Conservation (phyloP, 2,113 vertebrate genomes). For the Apteryx owenii region DNA sequence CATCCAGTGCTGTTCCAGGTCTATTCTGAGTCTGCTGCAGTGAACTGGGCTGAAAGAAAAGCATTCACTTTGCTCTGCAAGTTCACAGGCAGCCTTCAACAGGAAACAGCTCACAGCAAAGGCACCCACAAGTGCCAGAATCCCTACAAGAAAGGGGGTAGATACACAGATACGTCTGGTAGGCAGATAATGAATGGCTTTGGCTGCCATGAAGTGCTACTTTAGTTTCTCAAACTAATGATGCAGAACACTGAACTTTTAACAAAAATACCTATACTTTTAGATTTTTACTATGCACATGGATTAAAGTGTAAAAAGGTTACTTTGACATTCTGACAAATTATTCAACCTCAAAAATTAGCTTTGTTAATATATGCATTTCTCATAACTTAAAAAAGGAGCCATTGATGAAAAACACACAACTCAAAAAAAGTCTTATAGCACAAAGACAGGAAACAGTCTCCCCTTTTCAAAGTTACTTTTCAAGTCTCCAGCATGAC, state of each 20-base stretch:
- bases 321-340: not conserved
- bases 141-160: not conserved
- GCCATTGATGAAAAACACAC: accelerated
- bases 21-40: not conserved
- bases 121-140: not conserved
- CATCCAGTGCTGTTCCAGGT: no score
- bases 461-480: not conserved
- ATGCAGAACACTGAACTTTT: not conserved
- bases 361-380: accelerated
- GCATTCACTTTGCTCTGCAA: not conserved
- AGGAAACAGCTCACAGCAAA: not conserved
- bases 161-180: not conserved
- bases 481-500: not conserved
- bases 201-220: not conserved
- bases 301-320: not conserved
- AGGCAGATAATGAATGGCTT: accelerated
- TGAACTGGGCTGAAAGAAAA: not conserved
- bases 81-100: not conserved
- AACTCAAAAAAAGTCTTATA: accelerated
- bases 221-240: accelerated
- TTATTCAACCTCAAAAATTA: not conserved
- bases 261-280: not conserved
- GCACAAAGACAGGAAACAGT: not conserved
- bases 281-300: not conserved
- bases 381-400: not conserved